phyloP scores from a whole-genome alignment of 2,888 invertebrate genomes.

The Stenchaetothrips biformis region DNA sequence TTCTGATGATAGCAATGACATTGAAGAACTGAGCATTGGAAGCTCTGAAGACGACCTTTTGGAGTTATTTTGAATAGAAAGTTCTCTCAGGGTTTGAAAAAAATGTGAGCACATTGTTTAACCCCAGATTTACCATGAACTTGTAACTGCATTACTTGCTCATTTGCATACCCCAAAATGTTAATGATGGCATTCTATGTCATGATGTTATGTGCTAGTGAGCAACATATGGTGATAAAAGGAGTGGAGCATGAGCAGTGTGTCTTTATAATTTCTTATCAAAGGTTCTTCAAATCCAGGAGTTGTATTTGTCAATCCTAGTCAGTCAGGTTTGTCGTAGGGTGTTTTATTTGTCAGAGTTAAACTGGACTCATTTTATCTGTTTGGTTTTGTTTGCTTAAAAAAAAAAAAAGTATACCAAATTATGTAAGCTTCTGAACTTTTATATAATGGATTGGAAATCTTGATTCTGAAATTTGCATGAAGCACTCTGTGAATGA shows the following conservation, averaged over 20 bases:
- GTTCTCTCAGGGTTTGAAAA: background rate
- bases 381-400: too few species aligned
- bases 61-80: background rate
- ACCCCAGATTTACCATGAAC: too few species aligned
- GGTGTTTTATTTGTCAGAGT: background rate
- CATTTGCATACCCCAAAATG: too few species aligned
- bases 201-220: background rate
- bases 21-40: constrained; percentile 40
- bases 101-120: too few species aligned
- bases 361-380: too few species aligned
- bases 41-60: background rate
- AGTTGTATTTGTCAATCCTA: background rate
- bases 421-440: background rate
- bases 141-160: too few species aligned
- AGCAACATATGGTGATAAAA: background rate
- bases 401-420: background rate
- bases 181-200: background rate
- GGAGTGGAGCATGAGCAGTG: background rate
- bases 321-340: background rate
- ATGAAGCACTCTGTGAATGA: background rate
- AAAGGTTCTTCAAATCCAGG: background rate
- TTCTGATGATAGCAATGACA: constrained; percentile 44
- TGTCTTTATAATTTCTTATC: background rate
- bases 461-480: background rate
- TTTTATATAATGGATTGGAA: background rate